Base-by-base conservation (phyloP, 2,113 vertebrate genomes). In the Pycnonotus jocosus region DNA sequence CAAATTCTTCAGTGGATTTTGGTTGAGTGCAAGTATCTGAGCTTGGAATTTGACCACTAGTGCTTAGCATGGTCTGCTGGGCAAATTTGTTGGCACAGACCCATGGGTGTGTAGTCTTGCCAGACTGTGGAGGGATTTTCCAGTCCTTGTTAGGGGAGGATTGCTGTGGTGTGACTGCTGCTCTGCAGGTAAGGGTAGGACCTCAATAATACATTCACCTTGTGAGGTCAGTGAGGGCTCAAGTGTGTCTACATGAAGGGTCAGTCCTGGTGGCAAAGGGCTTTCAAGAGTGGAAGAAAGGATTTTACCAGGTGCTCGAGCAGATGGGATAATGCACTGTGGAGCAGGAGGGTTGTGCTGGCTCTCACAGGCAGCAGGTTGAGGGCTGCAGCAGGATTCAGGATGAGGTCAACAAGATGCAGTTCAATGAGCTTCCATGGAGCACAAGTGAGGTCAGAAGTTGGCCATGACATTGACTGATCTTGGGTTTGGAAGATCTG, bases 41-140 rank as follows among this genome's bases (percentile, higher is more conserved):
- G 17, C 70, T 64, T 92, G 91, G 93, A 95, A 92, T 92, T 76
- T 71, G 93, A 72, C 94, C 54, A 45, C n/a, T 60, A 7, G 51
- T 50, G 58, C 78, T 87, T 44, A 38, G 37, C 91, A 73, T 69
- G 85, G 93, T 95, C 87, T 82, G 73, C 81, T 94, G 94, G 91
- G 93, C 95, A 91, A 11, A 80, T 71, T 4, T 17, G 15, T 53
- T 95, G 92, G 87, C 90, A 62, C 17, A 11, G 74, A 19, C 35
- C 10, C 3, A 1, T 28, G 72, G 69, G 20, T 45, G 51, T 74
- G 81, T 37, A 42, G 45, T 25, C 57, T 57, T 89, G 89, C 91
- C 93, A 76, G 89, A 17, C 31, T 12, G 4, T 15, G 57, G 53
- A 82, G 96, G 84, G 84, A 87, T 95, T 95, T 95, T 94, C 96